phyloP scores from a whole-genome alignment of 2,888 invertebrate genomes.

The Pachycephus smyrnensis region DNA sequence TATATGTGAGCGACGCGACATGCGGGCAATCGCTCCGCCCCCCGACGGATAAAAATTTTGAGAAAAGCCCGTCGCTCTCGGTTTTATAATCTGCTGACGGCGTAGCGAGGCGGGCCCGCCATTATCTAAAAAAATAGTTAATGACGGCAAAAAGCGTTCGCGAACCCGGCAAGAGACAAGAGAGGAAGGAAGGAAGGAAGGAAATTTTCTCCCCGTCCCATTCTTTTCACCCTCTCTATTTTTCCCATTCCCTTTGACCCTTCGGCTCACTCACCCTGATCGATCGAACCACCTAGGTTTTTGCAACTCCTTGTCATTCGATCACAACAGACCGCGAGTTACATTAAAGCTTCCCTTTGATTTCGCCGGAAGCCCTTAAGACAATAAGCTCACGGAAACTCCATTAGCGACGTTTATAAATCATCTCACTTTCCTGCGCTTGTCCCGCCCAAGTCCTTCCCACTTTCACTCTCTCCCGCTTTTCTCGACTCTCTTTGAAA shows the following conservation, averaged over 20 bases:
- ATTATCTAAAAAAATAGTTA: slow-evolving; percentile 19
- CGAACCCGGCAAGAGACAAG: slow-evolving; percentile 7
- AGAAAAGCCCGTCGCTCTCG: neutral
- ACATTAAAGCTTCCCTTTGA: slow-evolving; percentile 11
- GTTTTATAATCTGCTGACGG: slow-evolving; percentile 9
- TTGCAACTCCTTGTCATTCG: slow-evolving; percentile 21
- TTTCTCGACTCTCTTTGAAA: neutral
- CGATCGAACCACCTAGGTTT: slow-evolving; percentile 19
- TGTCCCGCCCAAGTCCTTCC: neutral
- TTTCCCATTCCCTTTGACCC: slow-evolving; percentile 6
- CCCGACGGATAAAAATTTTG: neutral
- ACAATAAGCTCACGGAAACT: slow-evolving; percentile 7
- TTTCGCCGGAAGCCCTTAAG: slow-evolving; percentile 4
- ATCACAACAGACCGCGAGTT: slow-evolving; percentile 18
- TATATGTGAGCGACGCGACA: neutral
- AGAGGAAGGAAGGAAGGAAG: slow-evolving; percentile 9
- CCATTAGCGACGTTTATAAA: slow-evolving; percentile 26
- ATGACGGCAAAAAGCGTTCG: slow-evolving; percentile 20
- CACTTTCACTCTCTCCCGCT: neutral
- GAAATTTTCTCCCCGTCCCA: neutral
- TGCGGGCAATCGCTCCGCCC: neutral
- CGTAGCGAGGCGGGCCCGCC: slow-evolving; percentile 1
- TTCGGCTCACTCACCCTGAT: slow-evolving; percentile 10
- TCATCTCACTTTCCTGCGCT: slow-evolving; percentile 6
- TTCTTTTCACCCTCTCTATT: neutral